Evolutionary conservation across 2,888 invertebrate genomes (phyloP).

Genomic region (Oscheius sp.): DNA sequence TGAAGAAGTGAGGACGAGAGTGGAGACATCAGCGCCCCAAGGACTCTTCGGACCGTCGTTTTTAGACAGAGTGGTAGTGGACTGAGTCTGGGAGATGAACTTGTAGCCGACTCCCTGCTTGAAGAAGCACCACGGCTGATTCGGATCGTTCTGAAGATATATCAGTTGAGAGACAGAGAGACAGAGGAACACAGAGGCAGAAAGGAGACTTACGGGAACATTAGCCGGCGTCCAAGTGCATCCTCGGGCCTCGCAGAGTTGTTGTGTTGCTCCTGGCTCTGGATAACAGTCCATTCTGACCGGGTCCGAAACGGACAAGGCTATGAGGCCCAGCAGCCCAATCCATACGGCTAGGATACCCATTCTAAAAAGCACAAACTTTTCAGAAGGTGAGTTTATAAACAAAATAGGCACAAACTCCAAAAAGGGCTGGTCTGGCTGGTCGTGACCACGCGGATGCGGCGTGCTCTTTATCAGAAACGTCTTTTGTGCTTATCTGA

Average conservation of each 20-base stretch:
- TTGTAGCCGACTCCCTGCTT: conserved; percentile 60
- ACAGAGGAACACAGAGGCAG: not conserved
- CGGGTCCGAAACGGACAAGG: not conserved
- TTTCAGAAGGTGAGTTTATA: conserved; percentile 14
- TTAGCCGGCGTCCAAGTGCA: conserved; percentile 55
- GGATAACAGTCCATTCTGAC: conserved; percentile 63
- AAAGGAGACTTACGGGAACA: not conserved
- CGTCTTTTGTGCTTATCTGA: conserved; percentile 10
- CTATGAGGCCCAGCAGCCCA: not conserved
- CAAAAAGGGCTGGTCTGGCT: conserved; percentile 9
- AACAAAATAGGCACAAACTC: conserved; percentile 20
- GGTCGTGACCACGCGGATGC: not conserved
- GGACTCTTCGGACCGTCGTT: conserved; percentile 57
- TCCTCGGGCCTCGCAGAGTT: conserved; percentile 60
- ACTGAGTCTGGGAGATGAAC: conserved; percentile 39
- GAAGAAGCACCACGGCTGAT: conserved; percentile 61
- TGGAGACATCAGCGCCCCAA: conserved; percentile 55
- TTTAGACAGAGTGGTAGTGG: conserved; percentile 45
- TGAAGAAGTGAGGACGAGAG: conserved; percentile 47
- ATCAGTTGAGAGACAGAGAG: not conserved
- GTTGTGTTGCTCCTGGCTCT: conserved; percentile 54
- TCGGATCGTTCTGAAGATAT: conserved; percentile 26
- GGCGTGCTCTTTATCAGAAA: conserved; percentile 6
- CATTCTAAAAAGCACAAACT: not conserved
- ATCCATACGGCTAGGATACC: conserved; percentile 2